phyloP scores from a whole-genome alignment of 2,888 invertebrate species.

The Epirrhoe tristata region DNA sequence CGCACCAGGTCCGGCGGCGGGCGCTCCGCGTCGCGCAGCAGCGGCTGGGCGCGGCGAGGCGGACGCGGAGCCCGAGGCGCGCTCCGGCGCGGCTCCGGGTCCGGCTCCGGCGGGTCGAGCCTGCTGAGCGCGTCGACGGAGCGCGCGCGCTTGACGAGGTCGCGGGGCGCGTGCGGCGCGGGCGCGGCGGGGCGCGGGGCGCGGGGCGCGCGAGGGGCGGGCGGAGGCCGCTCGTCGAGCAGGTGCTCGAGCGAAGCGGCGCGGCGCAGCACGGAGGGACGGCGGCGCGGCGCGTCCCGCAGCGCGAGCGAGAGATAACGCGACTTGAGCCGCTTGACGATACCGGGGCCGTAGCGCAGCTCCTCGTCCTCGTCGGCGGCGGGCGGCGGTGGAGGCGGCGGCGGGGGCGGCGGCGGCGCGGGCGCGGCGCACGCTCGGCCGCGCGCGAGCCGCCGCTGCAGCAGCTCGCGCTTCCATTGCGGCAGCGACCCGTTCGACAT shows the following conservation, averaged over 20 bases:
- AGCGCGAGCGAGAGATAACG: slow-evolving; percentile 94
- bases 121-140: slow-evolving; percentile 94
- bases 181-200: slow-evolving; percentile 57
- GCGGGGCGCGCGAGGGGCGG: slow-evolving; percentile 57
- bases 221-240: slow-evolving; percentile 87
- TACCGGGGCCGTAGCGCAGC: slow-evolving; percentile 95
- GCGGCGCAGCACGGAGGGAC: slow-evolving; percentile 90
- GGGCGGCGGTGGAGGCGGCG: slow-evolving; percentile 63
- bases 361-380: slow-evolving; percentile 86
- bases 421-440: slow-evolving; percentile 56
- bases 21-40: slow-evolving; percentile 83
- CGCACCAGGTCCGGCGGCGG: slow-evolving; percentile 96
- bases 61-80: slow-evolving; percentile 81
- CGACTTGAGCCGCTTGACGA: slow-evolving; percentile 94
- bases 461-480: slow-evolving; percentile 94
- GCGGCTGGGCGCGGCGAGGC: slow-evolving; percentile 76
- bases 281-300: slow-evolving; percentile 88
- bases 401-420: slow-evolving; percentile 52
- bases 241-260: slow-evolving; percentile 94
- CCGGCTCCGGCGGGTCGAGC: slow-evolving; percentile 86
- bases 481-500: slow-evolving; percentile 85
- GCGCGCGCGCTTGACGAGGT: slow-evolving; percentile 92
- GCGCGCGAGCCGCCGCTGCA: slow-evolving; percentile 88
- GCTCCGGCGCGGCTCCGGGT: slow-evolving; percentile 68
- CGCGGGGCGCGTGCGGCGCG: slow-evolving; percentile 56